Evolutionary conservation across 2,113 vertebrate species (phyloP).

Genomic region (Carlito syrichta): DNA sequence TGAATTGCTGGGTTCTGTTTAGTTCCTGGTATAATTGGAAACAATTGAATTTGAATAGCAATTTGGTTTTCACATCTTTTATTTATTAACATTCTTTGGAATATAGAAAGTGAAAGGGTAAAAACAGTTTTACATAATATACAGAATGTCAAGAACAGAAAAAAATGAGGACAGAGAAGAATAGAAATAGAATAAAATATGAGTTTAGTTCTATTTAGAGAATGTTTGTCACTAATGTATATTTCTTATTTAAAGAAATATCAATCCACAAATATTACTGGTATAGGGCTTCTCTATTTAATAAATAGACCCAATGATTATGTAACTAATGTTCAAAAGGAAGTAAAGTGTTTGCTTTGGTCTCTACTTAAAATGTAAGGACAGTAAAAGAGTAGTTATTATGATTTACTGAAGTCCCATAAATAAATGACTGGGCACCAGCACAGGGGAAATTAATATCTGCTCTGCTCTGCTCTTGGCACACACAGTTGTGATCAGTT

Average conservation of each 20-base stretch:
- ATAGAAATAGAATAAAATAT: slow-evolving; percentile 33
- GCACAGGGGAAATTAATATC: background rate
- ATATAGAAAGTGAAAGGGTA: slow-evolving; percentile 67
- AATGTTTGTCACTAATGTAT: slow-evolving; percentile 20
- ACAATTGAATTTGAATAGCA: slow-evolving; percentile 82
- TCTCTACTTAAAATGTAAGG: slow-evolving; percentile 31
- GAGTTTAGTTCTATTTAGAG: slow-evolving; percentile 43
- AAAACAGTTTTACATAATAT: slow-evolving; percentile 68
- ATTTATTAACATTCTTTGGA: slow-evolving; percentile 79
- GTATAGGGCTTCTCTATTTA: slow-evolving; percentile 14
- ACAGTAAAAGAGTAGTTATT: slow-evolving; percentile 9
- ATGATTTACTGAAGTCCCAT: background rate
- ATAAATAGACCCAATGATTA: slow-evolving; percentile 29
- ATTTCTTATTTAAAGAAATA: slow-evolving; percentile 17
- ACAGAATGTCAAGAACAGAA: slow-evolving; percentile 48
- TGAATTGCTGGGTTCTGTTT: slow-evolving; percentile 79
- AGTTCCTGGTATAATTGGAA: slow-evolving; percentile 79
- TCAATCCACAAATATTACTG: slow-evolving; percentile 47
- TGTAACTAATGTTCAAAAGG: slow-evolving; percentile 25
- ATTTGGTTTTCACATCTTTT: slow-evolving; percentile 82
- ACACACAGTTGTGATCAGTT: background rate
- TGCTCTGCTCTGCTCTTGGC: background rate
- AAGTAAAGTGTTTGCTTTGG: slow-evolving; percentile 25
- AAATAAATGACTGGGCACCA: background rate
- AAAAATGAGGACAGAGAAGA: slow-evolving; percentile 59